phyloP scores from a whole-genome alignment of 2,113 vertebrate genomes.

The Psettodes erumei region DNA sequence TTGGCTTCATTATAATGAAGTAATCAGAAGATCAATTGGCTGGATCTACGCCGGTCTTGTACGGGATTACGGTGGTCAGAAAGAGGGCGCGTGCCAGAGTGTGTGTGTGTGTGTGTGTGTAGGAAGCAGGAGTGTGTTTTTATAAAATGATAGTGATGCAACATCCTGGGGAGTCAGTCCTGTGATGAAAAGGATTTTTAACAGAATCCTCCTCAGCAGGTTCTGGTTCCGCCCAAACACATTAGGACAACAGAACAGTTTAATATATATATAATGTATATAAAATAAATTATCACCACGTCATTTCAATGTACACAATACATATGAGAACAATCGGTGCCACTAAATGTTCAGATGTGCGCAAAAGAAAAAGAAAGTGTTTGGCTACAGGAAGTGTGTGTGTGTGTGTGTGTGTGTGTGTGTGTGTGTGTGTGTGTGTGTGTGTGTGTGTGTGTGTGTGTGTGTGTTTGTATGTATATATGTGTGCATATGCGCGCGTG shows the following conservation, averaged over 20 bases:
- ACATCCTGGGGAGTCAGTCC: neutral
- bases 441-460: slow-evolving; percentile 46
- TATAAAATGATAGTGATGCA: neutral
- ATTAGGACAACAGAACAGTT: too few relatives aligned
- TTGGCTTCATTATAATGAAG: slow-evolving; percentile 83
- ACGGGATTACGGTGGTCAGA: slow-evolving; percentile 40
- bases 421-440: neutral
- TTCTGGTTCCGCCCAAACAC: too few relatives aligned
- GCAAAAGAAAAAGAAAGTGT: neutral
- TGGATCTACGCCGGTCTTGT: slow-evolving; percentile 67
- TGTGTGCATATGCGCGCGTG: too few relatives aligned
- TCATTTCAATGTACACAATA: neutral
- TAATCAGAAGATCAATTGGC: slow-evolving; percentile 83
- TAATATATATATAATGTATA: too few relatives aligned
- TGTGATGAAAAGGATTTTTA: slow-evolving; percentile 1
- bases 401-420: slow-evolving; percentile 8
- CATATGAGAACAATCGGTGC: neutral
- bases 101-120: slow-evolving; percentile 1
- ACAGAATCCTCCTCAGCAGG: neutral
- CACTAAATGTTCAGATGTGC: neutral
- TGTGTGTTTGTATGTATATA: too few relatives aligned
- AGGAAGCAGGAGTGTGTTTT: neutral
- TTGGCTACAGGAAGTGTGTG: neutral
- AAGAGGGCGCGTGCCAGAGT: neutral
- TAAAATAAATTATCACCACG: too few relatives aligned